Percentiles rank a stretch among this genome's conserved stretches.
These are phyloP conservation scores for Boulengeromyrus knoepffleri DNA, from an alignment of 2,113 vertebrate species.

Conservation along the genomic window DNA sequence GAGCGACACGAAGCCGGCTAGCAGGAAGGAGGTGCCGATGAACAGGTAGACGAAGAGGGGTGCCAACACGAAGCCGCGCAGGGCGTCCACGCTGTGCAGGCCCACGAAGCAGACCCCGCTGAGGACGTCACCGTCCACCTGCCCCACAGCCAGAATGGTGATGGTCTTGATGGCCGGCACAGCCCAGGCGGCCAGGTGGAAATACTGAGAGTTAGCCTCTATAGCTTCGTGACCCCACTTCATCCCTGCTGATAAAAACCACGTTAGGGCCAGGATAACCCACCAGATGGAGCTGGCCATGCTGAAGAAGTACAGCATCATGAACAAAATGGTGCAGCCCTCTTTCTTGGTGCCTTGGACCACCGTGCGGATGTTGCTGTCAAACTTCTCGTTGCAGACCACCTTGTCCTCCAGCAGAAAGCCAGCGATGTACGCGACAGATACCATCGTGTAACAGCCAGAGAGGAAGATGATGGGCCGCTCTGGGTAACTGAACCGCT, in stretches of 20 bases:
- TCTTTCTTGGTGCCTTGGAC: slow-evolving; percentile 79
- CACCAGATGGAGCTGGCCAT: slow-evolving; percentile 85
- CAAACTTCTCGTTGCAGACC: slow-evolving; percentile 73
- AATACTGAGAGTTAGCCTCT: slow-evolving; percentile 92
- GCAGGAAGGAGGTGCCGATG: slow-evolving; percentile 90
- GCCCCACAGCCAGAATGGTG: slow-evolving; percentile 84
- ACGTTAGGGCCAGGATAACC: slow-evolving; percentile 76
- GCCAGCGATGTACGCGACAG: slow-evolving; percentile 74
- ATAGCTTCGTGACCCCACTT: slow-evolving; percentile 97
- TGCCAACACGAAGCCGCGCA: slow-evolving; percentile 86
- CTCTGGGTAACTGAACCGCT: slow-evolving; percentile 75
- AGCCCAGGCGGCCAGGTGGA: slow-evolving; percentile 89
- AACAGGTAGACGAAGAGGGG: slow-evolving; percentile 91
- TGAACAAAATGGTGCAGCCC: slow-evolving; percentile 94
- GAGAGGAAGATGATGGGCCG: slow-evolving; percentile 79
- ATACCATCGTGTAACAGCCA: slow-evolving; percentile 72
- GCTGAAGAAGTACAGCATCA: slow-evolving; percentile 92
- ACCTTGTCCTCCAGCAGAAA: slow-evolving; percentile 74
- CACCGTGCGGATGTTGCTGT: slow-evolving; percentile 68
- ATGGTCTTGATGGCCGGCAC: slow-evolving; percentile 94
- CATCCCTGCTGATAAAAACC: slow-evolving; percentile 82
- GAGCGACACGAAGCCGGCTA: slow-evolving; percentile 91
- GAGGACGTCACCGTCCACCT: slow-evolving; percentile 87
- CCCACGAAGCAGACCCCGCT: slow-evolving; percentile 92
- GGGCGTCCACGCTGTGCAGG: slow-evolving; percentile 85